Evolutionary conservation across 2,797 vertebrate genomes (phyloP), one percentile per base, ranked within the genome.

Genomic region (Rhinichthys osculus): DNA sequence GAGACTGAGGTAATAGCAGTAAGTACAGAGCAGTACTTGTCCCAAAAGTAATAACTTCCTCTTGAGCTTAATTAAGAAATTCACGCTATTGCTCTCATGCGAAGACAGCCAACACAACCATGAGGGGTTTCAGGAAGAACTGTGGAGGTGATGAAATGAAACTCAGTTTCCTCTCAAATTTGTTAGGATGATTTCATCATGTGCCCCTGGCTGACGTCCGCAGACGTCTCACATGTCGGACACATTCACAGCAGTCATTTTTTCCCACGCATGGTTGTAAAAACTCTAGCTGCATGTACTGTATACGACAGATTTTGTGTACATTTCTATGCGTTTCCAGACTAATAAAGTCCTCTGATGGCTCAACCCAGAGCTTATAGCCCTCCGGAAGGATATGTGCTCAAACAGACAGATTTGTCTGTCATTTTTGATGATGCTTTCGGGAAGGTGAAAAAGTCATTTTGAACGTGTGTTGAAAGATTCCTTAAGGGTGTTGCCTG

Each of bases 11-110:
- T 88, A 87, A 80, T 64, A 42, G 84, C 89, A 88, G 89, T 90
- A 90, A 87, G 84, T 90, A 87, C 89, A 92, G 91, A 92, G 92
- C 90, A 88, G 38, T 91, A 90, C 89, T 88, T 74, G 85, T 93
- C 91, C 91, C 89, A 92, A 92, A 93, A 92, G 92, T 91, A 93
- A 93, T 92, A 90, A 90, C 90, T 91, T 92, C 88, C 90, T 91
- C 92, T 91, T 79, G 77, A 92, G 86, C 90, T 92, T 93, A 93
- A 93, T 94, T 93, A 94, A 91, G 90, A 86, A 90, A 89, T 87
- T 89, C 88, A 62, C 86, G 88, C 81, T 91, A 84, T 89, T 87
- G 91, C 86, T 85, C 44, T 66, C 90, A 88, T 88, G 85, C 85
- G 83, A 44, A n/a, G 79, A 62, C 54, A 70, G 81, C 84, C 40